These are phyloP conservation scores for Andrena bucephala DNA, from an alignment of 2,888 invertebrate species.

Conservation along the genomic window DNA sequence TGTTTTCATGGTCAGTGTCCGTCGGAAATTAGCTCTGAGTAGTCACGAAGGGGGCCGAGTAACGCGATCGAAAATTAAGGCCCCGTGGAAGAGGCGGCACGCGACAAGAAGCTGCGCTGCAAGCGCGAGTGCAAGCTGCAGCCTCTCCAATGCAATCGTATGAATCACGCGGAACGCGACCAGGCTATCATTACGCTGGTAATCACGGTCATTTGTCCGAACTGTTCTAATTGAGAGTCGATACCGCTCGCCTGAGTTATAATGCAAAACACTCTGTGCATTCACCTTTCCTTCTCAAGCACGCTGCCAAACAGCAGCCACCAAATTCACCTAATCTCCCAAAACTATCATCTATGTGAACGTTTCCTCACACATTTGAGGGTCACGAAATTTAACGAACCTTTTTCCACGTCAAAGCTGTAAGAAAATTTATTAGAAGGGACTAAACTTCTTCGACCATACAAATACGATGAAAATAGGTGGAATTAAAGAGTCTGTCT, in stretches of 20 bases:
- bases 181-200: constrained; percentile 71
- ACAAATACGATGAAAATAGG: too few species aligned
- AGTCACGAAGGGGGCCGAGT: constrained; percentile 27
- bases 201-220: constrained; percentile 72
- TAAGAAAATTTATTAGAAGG: too few species aligned
- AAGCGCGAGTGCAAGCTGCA: constrained; percentile 45
- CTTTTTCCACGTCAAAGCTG: too few species aligned
- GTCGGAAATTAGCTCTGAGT: constrained; percentile 10
- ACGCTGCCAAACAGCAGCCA: too few species aligned
- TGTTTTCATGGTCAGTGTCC: neutral
- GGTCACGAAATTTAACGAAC: too few species aligned
- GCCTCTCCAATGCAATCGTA: constrained; percentile 59
- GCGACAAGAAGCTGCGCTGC: constrained; percentile 48
- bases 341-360: too few species aligned
- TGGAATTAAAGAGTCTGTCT: too few species aligned
- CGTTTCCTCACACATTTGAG: too few species aligned
- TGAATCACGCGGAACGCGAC: constrained; percentile 71
- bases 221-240: constrained; percentile 71
- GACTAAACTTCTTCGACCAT: too few species aligned
- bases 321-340: neutral
- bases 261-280: constrained; percentile 35
- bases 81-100: constrained; percentile 40
- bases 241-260: constrained; percentile 56
- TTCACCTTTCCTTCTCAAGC: constrained; percentile 16
- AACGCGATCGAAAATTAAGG: constrained; percentile 46